Evolutionary conservation across 2,797 vertebrate genomes (phyloP).

Genomic region (Pangasius larnaudii): DNA sequence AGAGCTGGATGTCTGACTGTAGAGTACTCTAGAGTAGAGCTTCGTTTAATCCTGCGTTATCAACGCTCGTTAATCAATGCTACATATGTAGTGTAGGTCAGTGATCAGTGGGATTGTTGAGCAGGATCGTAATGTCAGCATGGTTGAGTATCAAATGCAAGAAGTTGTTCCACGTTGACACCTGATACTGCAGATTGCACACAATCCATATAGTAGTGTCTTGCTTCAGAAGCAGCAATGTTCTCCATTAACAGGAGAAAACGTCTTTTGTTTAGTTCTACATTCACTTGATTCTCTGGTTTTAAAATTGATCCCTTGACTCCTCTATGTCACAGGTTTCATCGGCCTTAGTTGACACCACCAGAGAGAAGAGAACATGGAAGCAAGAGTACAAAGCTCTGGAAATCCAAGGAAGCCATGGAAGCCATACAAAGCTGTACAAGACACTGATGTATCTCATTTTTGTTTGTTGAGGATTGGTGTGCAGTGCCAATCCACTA

Average conservation of each 20-base stretch:
- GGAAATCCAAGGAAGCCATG: not conserved
- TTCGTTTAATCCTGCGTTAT: no score
- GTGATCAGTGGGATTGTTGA: not conserved
- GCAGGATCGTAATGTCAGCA: not conserved
- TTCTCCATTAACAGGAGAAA: not conserved
- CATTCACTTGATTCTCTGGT: not conserved
- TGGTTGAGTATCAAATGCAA: not conserved
- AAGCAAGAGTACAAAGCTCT: not conserved
- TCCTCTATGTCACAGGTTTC: conserved; percentile 78
- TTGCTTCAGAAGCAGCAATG: not conserved
- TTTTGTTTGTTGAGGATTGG: not conserved
- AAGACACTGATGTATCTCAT: not conserved
- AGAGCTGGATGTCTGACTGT: no score
- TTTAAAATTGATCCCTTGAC: not conserved
- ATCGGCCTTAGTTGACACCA: conserved; percentile 81
- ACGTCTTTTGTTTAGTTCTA: no score
- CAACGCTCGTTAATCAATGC: no score
- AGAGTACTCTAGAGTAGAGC: no score
- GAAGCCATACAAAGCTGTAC: conserved; percentile 18
- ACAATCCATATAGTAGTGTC: not conserved
- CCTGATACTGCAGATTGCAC: not conserved
- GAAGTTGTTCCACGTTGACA: not conserved
- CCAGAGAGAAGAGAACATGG: not conserved
- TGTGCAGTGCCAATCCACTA: conserved; percentile 23
- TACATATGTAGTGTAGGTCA: no score